Base-by-base conservation (phyloP, 2,888 invertebrate species). In the Philereme vetulata region DNA sequence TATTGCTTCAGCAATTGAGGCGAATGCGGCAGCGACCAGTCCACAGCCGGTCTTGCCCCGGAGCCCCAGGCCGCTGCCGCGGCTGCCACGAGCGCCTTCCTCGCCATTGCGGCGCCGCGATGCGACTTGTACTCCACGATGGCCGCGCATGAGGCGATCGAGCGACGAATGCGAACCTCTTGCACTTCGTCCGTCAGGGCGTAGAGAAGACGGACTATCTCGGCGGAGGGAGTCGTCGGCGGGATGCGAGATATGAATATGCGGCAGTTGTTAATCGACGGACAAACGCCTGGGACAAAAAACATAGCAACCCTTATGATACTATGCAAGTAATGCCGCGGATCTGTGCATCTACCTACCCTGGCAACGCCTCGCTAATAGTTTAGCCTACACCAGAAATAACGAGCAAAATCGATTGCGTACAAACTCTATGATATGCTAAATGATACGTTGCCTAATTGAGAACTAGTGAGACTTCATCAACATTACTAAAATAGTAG, bases 201-300 rank as follows among this genome's bases (percentile, higher is more conserved):
- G 67, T 89, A 89, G 82, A 95, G 90, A 70, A 93, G 83, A 0
- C 88, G 85, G 36, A 88, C 84, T 56, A 96, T 94, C 79, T 95
- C 95, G n/a, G 93, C 91, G 52, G 93, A 91, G 5, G 92, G 87
- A 67, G 94, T 94, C 47, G 90, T 93, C 84, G 94, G 72, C 92
- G 95, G 80, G 60, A 92, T 89, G 65, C 90, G 90, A 44, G 89
- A 90, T 68, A 96, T 93, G 80, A 95, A 95, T 55, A 97, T 91
- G 53, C 96, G 93, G 74, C 96, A 96, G 84, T 97, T 96, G 85
- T 97, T 96, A 48, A 95, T 93, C 47, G 95, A 95, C 21, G 93
- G 93, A 49, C 95, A 94, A 7, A 96, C 96, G 5, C 96, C 96
- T 92, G 67, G 0, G 32, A 51, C 21, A 11, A 63, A 40, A 43